Evolutionary conservation across 2,113 vertebrate species (phyloP).

Genomic region (Macrotis lagotis): DNA sequence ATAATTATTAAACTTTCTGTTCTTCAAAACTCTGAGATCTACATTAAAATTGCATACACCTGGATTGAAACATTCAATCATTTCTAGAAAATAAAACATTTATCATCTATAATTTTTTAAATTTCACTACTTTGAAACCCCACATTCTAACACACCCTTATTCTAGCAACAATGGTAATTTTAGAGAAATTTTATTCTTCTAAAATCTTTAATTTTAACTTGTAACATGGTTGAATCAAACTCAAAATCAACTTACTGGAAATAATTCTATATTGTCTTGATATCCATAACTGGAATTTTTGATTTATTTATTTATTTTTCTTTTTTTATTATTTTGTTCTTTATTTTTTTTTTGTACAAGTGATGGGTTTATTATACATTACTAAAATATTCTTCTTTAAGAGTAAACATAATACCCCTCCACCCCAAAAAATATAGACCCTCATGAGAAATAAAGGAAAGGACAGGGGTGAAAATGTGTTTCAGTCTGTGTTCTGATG

Average conservation of each 20-base stretch:
- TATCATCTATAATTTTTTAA: neutral
- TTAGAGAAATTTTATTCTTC: slow-evolving; percentile 15
- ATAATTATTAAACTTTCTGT: neutral
- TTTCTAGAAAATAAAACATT: neutral
- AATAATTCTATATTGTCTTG: slow-evolving; percentile 63
- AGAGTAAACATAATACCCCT: too few relatives aligned
- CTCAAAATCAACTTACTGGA: neutral
- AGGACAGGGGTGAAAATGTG: too few relatives aligned
- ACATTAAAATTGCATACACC: neutral
- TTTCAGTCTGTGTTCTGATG: too few relatives aligned
- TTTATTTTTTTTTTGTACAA: too few relatives aligned
- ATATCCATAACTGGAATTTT: slow-evolving; percentile 20
- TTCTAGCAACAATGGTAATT: slow-evolving; percentile 34
- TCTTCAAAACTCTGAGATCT: neutral
- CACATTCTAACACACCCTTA: neutral
- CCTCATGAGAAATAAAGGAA: too few relatives aligned
- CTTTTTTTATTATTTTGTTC: too few relatives aligned
- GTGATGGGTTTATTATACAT: too few relatives aligned
- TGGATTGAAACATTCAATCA: neutral
- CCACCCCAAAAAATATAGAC: too few relatives aligned
- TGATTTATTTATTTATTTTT: too few relatives aligned
- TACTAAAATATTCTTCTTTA: too few relatives aligned
- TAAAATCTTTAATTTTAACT: slow-evolving; percentile 13
- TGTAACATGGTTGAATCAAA: slow-evolving; percentile 26
- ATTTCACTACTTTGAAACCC: neutral